These are phyloP conservation scores for Schlechtendalia chinensis DNA, from an alignment of 1,140 invertebrate genomes.

Conservation along the genomic window DNA sequence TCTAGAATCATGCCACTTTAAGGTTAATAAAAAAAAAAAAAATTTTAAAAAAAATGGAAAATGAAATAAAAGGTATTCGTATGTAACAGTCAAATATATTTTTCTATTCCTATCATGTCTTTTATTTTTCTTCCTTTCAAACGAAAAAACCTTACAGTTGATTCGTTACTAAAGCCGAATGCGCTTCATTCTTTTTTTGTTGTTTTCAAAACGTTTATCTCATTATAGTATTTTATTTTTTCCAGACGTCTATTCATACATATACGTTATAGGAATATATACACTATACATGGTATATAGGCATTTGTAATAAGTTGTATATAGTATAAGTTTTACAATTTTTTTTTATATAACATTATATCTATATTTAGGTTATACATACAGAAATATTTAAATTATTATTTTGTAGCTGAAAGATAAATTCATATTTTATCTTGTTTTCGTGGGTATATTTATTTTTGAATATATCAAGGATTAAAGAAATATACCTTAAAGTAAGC, in stretches of 20 bases:
- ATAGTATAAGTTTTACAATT: not conserved
- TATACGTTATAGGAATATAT: too few species aligned
- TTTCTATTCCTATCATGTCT: slow-evolving; percentile 5
- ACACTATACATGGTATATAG: not conserved
- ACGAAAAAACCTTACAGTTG: slow-evolving; percentile 19
- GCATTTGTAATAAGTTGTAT: not conserved
- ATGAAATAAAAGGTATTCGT: not conserved
- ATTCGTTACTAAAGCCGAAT: slow-evolving; percentile 12
- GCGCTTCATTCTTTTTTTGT: not conserved
- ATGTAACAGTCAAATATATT: slow-evolving; percentile 14
- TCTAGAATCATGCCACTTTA: slow-evolving; percentile 5
- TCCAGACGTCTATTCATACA: not conserved
- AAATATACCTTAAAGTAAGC: not conserved
- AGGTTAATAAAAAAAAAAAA: slow-evolving; percentile 19
- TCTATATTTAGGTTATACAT: not conserved
- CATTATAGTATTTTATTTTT: not conserved
- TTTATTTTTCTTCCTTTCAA: not conserved
- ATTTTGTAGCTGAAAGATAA: too few species aligned
- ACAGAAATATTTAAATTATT: too few species aligned
- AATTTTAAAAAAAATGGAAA: not conserved
- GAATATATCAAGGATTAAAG: too few species aligned
- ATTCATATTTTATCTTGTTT: not conserved
- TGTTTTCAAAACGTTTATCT: slow-evolving; percentile 4
- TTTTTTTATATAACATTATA: not conserved
- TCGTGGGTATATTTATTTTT: not conserved